Base-by-base conservation (phyloP, 1,140 invertebrate species). In the Bilobella aurantiaca region DNA sequence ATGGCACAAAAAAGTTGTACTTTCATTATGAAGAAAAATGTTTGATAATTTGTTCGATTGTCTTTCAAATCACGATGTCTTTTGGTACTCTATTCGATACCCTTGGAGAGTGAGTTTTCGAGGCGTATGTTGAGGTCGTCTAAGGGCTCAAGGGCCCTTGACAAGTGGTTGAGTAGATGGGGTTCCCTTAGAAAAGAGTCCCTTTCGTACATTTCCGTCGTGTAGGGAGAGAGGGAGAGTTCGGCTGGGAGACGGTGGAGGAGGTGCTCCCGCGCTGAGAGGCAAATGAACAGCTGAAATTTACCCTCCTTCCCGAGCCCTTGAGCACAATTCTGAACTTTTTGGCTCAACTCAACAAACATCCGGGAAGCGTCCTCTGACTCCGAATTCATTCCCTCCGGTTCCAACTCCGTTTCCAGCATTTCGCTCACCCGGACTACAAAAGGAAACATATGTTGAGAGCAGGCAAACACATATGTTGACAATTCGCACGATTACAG, bases 301-400 rank as follows among this genome's bases (percentile, higher is more conserved):
- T 96, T 96, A 30, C 94, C 95, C 81, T 99, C 96, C 78, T 98
- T 98, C 53, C 96, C 96, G 14, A 98, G 80, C 16, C 88, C 85
- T 65, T 88, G 86, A 60, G 89, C 90, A 0, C 86, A 87, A 32
- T 84, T 83, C 76, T 88, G 87, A 56, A 97, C 93, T 79, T 93
- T 87, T 75, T 89, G 85, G 73, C 89, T 83, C 1, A 90, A 80
- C 74, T 89, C 86, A 73, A 86, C 87, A 76, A 88, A 90, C 72
- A 86, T 85, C 47, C 86, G 79, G 80, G 88, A 83, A 80, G 73
- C 81, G 82, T 63, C 75, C 77, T 65, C 76, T 75, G 25, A 74
- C 78, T 76, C 69, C 75, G 76, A 58, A 74, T 76, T 66, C n/a
- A 74, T 76, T 57, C 73, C 78, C 12, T 76, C 68, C 58, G 74